Percentiles rank a stretch among this genome's conserved stretches.
phyloP scores from a whole-genome alignment of 2,888 invertebrate species.

The Parascotia fuliginaria region DNA sequence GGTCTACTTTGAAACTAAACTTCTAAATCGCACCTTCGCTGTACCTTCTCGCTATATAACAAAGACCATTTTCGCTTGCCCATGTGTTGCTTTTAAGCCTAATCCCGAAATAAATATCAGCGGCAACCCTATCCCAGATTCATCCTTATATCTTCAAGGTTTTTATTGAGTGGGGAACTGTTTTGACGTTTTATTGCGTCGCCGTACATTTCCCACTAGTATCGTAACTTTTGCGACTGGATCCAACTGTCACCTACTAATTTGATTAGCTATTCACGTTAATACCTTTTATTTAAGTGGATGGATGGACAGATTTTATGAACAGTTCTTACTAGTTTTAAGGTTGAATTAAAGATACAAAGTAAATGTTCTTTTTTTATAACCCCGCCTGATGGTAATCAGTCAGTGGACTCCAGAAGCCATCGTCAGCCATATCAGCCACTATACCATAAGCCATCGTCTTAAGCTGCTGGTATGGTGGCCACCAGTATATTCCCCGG shows the following conservation, averaged over 20 bases:
- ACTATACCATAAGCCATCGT: no score
- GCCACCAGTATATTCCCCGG: no score
- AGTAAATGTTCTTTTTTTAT: no score
- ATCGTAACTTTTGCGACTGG: conserved; percentile 31
- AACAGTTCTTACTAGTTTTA: not conserved
- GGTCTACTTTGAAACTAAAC: no score
- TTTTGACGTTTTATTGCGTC: conserved; percentile 35
- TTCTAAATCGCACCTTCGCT: no score
- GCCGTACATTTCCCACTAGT: conserved; percentile 18
- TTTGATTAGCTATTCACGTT: conserved; percentile 37
- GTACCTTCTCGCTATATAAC: no score
- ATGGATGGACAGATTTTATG: not conserved
- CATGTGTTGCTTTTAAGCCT: no score
- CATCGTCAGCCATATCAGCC: no score
- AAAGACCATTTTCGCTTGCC: no score
- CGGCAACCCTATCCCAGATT: conserved; percentile 27
- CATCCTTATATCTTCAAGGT: conserved; percentile 21
- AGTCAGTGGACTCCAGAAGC: no score
- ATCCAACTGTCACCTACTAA: conserved; percentile 35
- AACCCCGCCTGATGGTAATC: no score
- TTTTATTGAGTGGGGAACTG: conserved; percentile 36
- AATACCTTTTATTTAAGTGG: conserved; percentile 6
- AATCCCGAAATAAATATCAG: not conserved
- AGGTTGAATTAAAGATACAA: not conserved
- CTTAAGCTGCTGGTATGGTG: no score